Evolutionary conservation across 2,888 invertebrate genomes (phyloP).

Genomic region (Didymodactylos carnosus): DNA sequence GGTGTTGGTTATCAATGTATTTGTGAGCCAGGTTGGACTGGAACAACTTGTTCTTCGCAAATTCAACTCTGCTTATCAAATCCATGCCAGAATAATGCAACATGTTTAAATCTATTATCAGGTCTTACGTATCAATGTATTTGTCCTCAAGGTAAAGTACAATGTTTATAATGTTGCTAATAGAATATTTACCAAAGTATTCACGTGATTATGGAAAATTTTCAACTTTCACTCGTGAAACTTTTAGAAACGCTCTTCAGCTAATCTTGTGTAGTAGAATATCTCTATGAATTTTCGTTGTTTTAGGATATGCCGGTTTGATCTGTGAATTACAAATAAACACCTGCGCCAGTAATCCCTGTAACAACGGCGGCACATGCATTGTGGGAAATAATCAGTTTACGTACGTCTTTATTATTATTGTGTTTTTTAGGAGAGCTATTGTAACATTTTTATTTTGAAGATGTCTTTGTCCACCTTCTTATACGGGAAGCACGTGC

Average conservation of each 20-base stretch:
- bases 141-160: no score
- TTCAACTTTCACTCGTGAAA: no score
- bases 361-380: not conserved
- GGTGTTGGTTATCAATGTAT: slow-evolving; percentile 7
- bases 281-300: not conserved
- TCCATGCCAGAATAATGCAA: slow-evolving; percentile 7
- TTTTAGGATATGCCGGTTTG: slow-evolving; percentile 6
- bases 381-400: not conserved
- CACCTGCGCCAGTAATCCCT: slow-evolving; percentile 1
- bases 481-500: not conserved
- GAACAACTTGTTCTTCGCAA: slow-evolving; percentile 2
- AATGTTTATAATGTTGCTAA: no score
- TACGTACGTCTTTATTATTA: no score
- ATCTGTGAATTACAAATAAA: slow-evolving; percentile 14
- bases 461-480: not conserved
- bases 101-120: slow-evolving; percentile 1
- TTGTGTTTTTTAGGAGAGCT: no score
- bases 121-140: slow-evolving; percentile 1
- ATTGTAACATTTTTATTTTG: not conserved
- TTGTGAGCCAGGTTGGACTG: slow-evolving; percentile 5
- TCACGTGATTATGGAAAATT: no score
- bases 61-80: slow-evolving; percentile 5
- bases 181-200: no score
- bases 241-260: no score
- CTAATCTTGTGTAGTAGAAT: no score